A percentile compares a stretch with the other conserved stretches of the same genome.
These are phyloP conservation scores for Drosophila triauraria DNA, from an alignment of 1,140 invertebrate genomes.

Conservation along the genomic window DNA sequence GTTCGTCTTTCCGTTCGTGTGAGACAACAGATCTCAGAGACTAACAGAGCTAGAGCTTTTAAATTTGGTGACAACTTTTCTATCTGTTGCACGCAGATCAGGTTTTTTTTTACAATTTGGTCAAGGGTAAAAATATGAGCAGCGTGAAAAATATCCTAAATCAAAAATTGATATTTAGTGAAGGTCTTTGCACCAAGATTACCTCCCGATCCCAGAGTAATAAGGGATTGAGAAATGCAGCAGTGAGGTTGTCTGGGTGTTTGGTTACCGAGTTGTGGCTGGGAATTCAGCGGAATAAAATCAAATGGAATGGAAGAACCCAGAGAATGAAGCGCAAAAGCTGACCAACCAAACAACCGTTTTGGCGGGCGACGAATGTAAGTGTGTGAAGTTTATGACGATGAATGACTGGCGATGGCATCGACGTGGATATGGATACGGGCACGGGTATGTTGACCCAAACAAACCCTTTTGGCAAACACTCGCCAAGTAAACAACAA, in stretches of 20 bases:
- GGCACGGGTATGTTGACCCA: slow-evolving; percentile 49
- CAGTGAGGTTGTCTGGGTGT: background rate
- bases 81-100: too few relatives aligned
- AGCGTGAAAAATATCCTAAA: background rate
- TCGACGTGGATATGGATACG: slow-evolving; percentile 19
- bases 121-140: too few relatives aligned
- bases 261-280: slow-evolving; percentile 21
- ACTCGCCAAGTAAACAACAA: slow-evolving; percentile 16
- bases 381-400: slow-evolving; percentile 30
- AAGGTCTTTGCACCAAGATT: background rate
- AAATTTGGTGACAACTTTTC: too few relatives aligned
- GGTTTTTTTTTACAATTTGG: too few relatives aligned
- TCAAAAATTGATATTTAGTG: background rate
- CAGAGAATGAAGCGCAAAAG: slow-evolving; percentile 17
- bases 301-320: slow-evolving; percentile 24
- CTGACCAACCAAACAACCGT: slow-evolving; percentile 33
- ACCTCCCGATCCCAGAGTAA: background rate
- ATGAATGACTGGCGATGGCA: slow-evolving; percentile 25
- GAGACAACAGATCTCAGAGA: too few relatives aligned
- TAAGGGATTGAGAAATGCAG: slow-evolving; percentile 9
- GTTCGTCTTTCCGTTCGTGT: too few relatives aligned
- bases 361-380: background rate
- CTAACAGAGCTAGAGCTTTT: too few relatives aligned
- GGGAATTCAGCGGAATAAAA: slow-evolving; percentile 18
- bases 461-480: slow-evolving; percentile 55